Conservation (phyloP, 2,888 invertebrate species). For the Hirtodrosophila alboralis region DNA sequence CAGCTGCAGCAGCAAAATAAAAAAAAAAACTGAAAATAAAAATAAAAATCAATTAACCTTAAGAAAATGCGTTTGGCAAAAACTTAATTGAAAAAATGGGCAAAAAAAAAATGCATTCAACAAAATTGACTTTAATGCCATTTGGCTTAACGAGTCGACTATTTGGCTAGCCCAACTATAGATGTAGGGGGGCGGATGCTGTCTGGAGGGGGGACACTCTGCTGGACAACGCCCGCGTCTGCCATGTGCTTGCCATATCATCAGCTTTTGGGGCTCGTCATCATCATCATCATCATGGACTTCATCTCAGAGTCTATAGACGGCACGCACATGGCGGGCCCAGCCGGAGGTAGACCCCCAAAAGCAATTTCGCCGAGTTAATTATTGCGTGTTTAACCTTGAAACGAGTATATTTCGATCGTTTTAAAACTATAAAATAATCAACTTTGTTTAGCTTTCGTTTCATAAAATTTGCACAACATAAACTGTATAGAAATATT, state of each 20-base stretch:
- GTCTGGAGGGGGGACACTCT: constrained; percentile 27
- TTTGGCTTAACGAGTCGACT: constrained; percentile 46
- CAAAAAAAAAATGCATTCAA: constrained; percentile 68
- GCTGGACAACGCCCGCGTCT: constrained; percentile 52
- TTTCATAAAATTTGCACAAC: constrained; percentile 58
- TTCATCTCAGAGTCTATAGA: constrained; percentile 6
- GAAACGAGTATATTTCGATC: constrained; percentile 69
- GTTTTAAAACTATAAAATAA: constrained; percentile 76
- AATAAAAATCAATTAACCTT: constrained; percentile 72
- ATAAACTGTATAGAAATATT: constrained; percentile 33
- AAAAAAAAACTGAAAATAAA: too few relatives aligned
- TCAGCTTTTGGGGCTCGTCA: constrained; percentile 25
- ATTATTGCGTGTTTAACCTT: constrained; percentile 77
- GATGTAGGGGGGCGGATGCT: too few relatives aligned
- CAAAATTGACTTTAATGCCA: constrained; percentile 55
- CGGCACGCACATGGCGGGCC: constrained; percentile 52
- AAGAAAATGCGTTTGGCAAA: constrained; percentile 64
- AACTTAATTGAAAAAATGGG: constrained; percentile 72
- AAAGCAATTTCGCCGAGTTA: constrained; percentile 71
- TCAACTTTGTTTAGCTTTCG: constrained; percentile 74
- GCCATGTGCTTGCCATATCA: constrained; percentile 67
- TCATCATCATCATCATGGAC: constrained; percentile 2
- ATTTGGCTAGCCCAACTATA: too few relatives aligned
- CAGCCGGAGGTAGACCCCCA: constrained; percentile 46
- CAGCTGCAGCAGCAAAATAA: constrained; percentile 1